Evolutionary conservation across 2,888 invertebrate genomes (phyloP).

Genomic region (Chymomyza procnemis): DNA sequence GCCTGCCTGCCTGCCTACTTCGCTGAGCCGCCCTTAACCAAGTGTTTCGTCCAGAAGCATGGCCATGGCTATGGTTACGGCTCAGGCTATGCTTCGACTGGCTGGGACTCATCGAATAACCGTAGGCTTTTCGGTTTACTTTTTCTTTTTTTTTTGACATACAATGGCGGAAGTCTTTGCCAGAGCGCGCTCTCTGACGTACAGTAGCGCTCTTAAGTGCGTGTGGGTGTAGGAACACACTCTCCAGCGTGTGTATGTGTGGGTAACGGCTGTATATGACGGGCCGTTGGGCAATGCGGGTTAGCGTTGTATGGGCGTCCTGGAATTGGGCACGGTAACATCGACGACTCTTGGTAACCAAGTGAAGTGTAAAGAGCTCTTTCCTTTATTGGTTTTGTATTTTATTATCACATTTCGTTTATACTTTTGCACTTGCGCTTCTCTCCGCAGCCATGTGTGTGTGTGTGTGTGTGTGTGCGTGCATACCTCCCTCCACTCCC

Average conservation of each 20-base stretch:
- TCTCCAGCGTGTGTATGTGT: slow-evolving; percentile 25
- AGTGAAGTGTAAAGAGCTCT: slow-evolving; percentile 77
- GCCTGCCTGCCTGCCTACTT: slow-evolving; percentile 2
- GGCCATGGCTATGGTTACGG: slow-evolving; percentile 5
- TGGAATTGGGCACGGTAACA: background rate
- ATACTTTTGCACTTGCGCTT: slow-evolving; percentile 57
- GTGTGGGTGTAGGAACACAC: slow-evolving; percentile 10
- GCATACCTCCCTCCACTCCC: too few species aligned
- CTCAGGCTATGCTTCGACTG: background rate
- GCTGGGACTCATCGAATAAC: slow-evolving; percentile 64
- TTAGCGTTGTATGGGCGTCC: background rate
- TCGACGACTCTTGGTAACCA: slow-evolving; percentile 68
- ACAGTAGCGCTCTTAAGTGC: slow-evolving; percentile 35
- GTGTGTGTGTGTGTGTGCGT: slow-evolving; percentile 30
- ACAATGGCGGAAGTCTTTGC: slow-evolving; percentile 62
- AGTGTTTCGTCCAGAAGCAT: slow-evolving; percentile 19
- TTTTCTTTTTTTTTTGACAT: too few species aligned
- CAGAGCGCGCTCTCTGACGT: slow-evolving; percentile 39
- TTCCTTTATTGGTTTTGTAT: slow-evolving; percentile 78
- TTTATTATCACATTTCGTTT: slow-evolving; percentile 75
- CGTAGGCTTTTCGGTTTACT: slow-evolving; percentile 71
- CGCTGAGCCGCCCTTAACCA: background rate
- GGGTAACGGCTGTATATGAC: slow-evolving; percentile 2
- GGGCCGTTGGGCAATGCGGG: background rate
- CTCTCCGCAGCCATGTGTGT: slow-evolving; percentile 10